Evolutionary conservation across 1,140 invertebrate genomes (phyloP).

Genomic region (Cylas formicarius): DNA sequence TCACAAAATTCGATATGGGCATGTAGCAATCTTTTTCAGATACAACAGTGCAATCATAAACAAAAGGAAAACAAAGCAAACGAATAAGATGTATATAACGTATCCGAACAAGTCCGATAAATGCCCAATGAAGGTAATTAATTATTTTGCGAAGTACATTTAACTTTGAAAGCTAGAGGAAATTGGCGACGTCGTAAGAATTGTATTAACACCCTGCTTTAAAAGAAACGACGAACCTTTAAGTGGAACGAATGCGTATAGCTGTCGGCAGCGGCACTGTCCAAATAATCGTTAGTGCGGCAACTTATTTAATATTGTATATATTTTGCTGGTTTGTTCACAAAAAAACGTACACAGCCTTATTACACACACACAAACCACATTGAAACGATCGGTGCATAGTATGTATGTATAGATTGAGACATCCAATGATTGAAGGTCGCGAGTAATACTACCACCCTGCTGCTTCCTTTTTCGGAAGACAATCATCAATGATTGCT

Average conservation of each 20-base stretch:
- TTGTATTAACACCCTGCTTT: constrained; percentile 1
- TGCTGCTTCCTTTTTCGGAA: constrained; percentile 40
- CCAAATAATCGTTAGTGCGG: constrained; percentile 15
- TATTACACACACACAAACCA: constrained; percentile 42
- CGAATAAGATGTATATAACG: too few species aligned
- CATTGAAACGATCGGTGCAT: constrained; percentile 37
- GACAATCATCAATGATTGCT: constrained; percentile 42
- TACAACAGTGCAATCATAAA: too few species aligned
- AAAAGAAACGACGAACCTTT: constrained; percentile 4
- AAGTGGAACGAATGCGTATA: constrained; percentile 17
- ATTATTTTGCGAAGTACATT: too few species aligned
- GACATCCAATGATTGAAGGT: constrained; percentile 40
- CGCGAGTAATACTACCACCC: constrained; percentile 42
- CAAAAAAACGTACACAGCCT: constrained; percentile 41
- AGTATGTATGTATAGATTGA: constrained; percentile 34
- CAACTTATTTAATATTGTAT: constrained; percentile 16
- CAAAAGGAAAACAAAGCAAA: too few species aligned
- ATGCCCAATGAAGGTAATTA: too few species aligned
- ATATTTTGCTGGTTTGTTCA: constrained; percentile 28
- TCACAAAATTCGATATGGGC: too few species aligned
- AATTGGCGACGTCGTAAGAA: too few species aligned
- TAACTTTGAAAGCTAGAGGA: too few species aligned
- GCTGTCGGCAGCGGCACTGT: constrained; percentile 15
- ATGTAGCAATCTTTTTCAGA: too few species aligned
- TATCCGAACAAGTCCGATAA: too few species aligned